Percentiles rank a stretch among this genome's conserved stretches.
phyloP scores from a whole-genome alignment of 1,140 invertebrate species.

The Anoplolepis gracilipes region DNA sequence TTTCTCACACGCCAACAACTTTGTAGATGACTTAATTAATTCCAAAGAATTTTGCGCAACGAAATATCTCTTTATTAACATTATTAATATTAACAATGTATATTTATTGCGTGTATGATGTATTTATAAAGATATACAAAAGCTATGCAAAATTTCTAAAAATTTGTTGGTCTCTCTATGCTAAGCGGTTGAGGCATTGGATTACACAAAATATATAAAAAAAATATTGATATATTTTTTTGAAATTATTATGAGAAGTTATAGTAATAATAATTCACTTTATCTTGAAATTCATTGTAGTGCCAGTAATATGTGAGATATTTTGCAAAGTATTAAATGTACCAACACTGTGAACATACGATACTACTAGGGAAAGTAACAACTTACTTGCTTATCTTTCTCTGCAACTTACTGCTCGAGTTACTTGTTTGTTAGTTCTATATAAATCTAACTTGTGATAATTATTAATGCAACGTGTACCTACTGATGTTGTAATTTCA shows the following conservation, averaged over 20 bases:
- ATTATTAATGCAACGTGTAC: slow-evolving; percentile 10
- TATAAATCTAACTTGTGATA: slow-evolving; percentile 7
- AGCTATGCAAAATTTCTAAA: background rate
- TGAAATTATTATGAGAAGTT: background rate
- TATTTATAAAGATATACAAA: background rate
- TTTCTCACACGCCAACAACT: background rate
- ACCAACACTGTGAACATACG: background rate
- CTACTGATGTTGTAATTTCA: slow-evolving; percentile 23
- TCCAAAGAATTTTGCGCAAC: background rate
- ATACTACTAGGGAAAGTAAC: slow-evolving; percentile 32
- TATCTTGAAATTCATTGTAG: background rate
- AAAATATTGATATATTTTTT: too few relatives aligned
- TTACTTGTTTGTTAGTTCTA: slow-evolving; percentile 16
- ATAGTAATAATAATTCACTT: background rate
- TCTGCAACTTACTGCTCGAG: slow-evolving; percentile 27
- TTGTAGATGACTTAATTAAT: background rate
- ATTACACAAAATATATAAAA: background rate
- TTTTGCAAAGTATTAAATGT: background rate
- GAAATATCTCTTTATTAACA: background rate
- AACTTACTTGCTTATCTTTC: slow-evolving; percentile 49
- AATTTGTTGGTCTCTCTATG: background rate
- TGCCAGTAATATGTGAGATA: background rate
- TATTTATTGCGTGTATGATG: background rate
- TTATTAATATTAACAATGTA: background rate
- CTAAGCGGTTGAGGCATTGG: background rate